These are phyloP conservation scores for Tupiocoris notatus DNA, from an alignment of 2,888 invertebrate genomes.

Conservation along the genomic window DNA sequence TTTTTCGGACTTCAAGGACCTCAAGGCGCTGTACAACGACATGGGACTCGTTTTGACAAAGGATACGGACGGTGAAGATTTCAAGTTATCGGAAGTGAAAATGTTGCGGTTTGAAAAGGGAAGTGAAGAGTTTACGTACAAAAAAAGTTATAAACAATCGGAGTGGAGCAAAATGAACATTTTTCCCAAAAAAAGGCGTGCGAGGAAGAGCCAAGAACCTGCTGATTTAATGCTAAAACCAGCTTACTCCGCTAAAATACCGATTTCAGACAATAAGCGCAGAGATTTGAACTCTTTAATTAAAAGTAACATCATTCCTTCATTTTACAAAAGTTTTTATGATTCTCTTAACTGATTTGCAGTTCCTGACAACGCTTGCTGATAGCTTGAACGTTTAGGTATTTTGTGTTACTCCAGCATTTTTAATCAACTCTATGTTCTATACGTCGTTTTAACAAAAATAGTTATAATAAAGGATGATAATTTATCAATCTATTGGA, in stretches of 20 bases:
- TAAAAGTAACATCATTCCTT: conserved; percentile 26
- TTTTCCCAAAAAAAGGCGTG: conserved; percentile 37
- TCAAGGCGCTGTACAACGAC: conserved; percentile 47
- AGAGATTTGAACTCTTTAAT: conserved; percentile 26
- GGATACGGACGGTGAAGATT: conserved; percentile 37
- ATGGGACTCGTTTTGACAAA: conserved; percentile 41
- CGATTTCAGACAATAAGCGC: conserved; percentile 39
- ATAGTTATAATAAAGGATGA: too few species aligned
- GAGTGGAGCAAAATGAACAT: conserved; percentile 41
- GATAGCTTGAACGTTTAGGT: too few species aligned
- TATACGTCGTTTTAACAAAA: too few species aligned
- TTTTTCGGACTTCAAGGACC: conserved; percentile 49
- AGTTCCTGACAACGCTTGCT: too few species aligned
- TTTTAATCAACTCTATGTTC: too few species aligned
- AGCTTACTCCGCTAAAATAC: conserved; percentile 37
- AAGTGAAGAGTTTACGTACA: conserved; percentile 36
- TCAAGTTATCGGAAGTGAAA: conserved; percentile 37
- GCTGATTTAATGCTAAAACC: conserved; percentile 36
- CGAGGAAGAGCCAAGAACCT: conserved; percentile 20
- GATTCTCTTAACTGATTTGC: too few species aligned
- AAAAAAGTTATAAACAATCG: conserved; percentile 40
- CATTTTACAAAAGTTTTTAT: conserved; percentile 19
- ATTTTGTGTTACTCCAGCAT: too few species aligned
- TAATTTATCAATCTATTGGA: too few species aligned
- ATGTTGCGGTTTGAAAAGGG: conserved; percentile 42